Percentiles rank a stretch among this genome's conserved stretches.
Conservation (phyloP, 2,113 vertebrate species). For the Hippocampus zosterae region DNA sequence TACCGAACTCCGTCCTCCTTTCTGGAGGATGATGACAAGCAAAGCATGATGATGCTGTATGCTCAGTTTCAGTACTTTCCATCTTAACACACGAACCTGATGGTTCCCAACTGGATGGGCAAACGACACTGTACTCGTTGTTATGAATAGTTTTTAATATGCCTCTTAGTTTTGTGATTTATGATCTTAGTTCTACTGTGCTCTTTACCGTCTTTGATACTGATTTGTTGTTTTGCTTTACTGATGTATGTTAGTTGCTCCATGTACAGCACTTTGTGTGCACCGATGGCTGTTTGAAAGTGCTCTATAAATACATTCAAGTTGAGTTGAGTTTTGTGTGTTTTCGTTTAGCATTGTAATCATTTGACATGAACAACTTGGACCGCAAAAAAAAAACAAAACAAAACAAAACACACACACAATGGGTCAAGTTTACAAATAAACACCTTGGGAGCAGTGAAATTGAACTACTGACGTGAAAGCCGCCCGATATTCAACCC, state of each 20-base stretch:
- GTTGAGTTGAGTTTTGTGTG: neutral
- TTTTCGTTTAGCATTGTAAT: neutral
- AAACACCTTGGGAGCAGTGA: neutral
- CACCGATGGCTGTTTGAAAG: too few relatives aligned
- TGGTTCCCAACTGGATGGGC: slow-evolving; percentile 37
- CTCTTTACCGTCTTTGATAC: too few relatives aligned
- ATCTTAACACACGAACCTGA: neutral
- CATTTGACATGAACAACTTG: too few relatives aligned
- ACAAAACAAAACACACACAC: too few relatives aligned
- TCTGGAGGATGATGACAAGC: neutral
- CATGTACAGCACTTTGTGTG: too few relatives aligned
- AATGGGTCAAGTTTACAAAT: neutral
- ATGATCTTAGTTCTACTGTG: too few relatives aligned
- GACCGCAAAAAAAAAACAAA: too few relatives aligned
- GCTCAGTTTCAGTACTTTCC: neutral
- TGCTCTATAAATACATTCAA: too few relatives aligned
- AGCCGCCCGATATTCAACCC: too few relatives aligned
- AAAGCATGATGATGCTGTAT: neutral
- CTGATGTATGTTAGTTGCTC: too few relatives aligned
- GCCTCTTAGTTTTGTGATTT: neutral
- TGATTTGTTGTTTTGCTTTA: too few relatives aligned
- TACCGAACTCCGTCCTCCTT: neutral
- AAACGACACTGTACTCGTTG: slow-evolving; percentile 13
- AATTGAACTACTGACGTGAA: neutral
- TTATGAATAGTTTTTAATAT: neutral